These are phyloP conservation scores for Ophion obscuratus DNA, from an alignment of 2,888 invertebrate species.

Conservation along the genomic window DNA sequence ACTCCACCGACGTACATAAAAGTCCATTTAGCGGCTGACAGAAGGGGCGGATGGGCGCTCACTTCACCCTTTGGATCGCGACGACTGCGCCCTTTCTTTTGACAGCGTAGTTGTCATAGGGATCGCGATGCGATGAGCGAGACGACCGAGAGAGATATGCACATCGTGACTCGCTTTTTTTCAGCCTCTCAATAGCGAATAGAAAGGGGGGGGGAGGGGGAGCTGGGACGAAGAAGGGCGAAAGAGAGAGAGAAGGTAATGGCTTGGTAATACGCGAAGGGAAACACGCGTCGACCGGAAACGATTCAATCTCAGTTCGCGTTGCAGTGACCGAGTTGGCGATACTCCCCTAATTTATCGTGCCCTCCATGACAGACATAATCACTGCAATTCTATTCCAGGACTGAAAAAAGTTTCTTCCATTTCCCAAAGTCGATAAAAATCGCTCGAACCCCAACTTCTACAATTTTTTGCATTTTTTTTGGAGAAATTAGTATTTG, in stretches of 20 bases:
- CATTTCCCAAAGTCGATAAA: background rate
- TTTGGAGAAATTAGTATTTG: too few relatives aligned
- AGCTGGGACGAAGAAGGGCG: constrained; percentile 50
- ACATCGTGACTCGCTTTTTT: constrained; percentile 55
- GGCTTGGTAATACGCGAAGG: constrained; percentile 81
- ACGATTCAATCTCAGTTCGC: constrained; percentile 80
- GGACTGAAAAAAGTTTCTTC: background rate
- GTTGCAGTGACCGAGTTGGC: constrained; percentile 59
- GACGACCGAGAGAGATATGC: constrained; percentile 37
- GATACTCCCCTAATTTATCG: constrained; percentile 80
- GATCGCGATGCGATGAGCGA: constrained; percentile 38
- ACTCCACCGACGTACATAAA: constrained; percentile 7
- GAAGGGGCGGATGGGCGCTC: background rate
- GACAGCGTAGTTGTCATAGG: background rate
- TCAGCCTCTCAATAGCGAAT: constrained; percentile 47
- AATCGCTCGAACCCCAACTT: too few relatives aligned
- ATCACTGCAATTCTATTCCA: constrained; percentile 60
- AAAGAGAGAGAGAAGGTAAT: constrained; percentile 74
- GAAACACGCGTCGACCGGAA: constrained; percentile 81
- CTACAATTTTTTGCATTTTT: too few relatives aligned
- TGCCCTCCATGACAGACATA: constrained; percentile 77
- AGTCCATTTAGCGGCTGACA: background rate
- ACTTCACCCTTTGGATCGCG: background rate
- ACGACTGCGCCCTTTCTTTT: constrained; percentile 7
- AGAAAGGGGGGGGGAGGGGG: constrained; percentile 14